Evolutionary conservation across 2,888 invertebrate genomes (phyloP).

Genomic region (Rhorus exstirpatorius): DNA sequence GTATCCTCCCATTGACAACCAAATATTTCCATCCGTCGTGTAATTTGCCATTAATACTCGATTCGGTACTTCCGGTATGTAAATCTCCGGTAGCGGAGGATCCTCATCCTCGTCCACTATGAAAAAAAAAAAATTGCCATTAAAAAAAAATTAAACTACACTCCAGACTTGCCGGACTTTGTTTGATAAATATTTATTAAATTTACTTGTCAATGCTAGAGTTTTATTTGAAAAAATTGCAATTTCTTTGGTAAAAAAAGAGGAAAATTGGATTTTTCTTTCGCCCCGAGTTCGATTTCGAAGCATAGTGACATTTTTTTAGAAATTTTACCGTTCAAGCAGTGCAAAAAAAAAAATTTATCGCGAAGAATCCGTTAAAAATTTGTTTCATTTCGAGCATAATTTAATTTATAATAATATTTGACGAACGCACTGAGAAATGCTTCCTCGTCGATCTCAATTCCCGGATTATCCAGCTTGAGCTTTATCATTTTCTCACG

Average conservation of each 20-base stretch:
- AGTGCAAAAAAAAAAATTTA: no score
- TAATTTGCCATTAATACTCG: slow-evolving; percentile 88
- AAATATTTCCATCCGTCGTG: slow-evolving; percentile 87
- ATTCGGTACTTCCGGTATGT: slow-evolving; percentile 88
- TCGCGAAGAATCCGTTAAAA: no score
- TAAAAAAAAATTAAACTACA: neutral
- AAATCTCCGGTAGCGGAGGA: slow-evolving; percentile 86
- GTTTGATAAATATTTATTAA: no score
- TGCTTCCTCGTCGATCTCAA: slow-evolving; percentile 88
- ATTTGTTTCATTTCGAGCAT: no score
- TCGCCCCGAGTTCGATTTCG: no score
- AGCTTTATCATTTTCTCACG: slow-evolving; percentile 88
- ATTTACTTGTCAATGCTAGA: no score
- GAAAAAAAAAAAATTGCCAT: neutral
- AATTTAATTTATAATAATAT: neutral
- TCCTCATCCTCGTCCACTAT: slow-evolving; percentile 88
- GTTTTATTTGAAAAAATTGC: no score
- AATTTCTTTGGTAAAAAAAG: no score
- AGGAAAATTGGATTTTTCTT: no score
- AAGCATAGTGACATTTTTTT: neutral
- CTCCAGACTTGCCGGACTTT: no score
- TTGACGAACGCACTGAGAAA: slow-evolving; percentile 87
- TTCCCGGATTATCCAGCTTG: slow-evolving; percentile 87
- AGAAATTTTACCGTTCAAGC: no score
- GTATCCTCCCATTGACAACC: slow-evolving; percentile 89